Percentiles rank a stretch among this genome's conserved stretches.
phyloP scores from a whole-genome alignment of 2,113 vertebrate species.

The Orcinus orca region DNA sequence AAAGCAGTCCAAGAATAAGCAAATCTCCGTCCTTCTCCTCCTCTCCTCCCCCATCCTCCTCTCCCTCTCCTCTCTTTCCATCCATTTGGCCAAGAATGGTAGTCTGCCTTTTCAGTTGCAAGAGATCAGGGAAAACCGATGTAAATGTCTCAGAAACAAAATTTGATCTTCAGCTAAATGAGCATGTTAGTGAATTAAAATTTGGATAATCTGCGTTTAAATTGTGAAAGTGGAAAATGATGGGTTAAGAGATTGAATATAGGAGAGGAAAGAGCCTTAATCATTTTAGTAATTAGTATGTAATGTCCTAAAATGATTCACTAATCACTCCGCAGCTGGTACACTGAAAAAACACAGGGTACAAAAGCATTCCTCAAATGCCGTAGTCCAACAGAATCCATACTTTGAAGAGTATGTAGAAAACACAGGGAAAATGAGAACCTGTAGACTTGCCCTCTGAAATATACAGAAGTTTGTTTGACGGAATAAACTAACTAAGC shows the following conservation, averaged over 20 bases:
- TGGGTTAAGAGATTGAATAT: constrained; percentile 54
- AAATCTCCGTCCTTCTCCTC: not conserved
- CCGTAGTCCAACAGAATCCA: not conserved
- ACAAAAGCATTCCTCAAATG: constrained; percentile 41
- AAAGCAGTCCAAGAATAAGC: not conserved
- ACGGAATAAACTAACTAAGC: not conserved
- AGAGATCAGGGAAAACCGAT: not conserved
- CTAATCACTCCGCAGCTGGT: constrained; percentile 60
- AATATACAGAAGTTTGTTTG: not conserved
- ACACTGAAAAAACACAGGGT: constrained; percentile 19
- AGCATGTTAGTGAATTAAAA: constrained; percentile 21
- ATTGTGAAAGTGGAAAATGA: constrained; percentile 63
- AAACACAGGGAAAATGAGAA: not conserved
- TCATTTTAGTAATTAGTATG: constrained; percentile 64
- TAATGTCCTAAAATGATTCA: constrained; percentile 67
- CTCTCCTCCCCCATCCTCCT: rapidly evolving
- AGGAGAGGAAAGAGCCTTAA: constrained; percentile 54
- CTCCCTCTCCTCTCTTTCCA: not conserved
- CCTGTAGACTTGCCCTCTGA: not conserved
- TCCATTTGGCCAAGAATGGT: not conserved
- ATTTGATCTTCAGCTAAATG: constrained; percentile 49
- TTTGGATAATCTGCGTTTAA: constrained; percentile 46
- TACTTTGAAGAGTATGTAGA: not conserved
- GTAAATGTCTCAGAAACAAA: constrained; percentile 29
- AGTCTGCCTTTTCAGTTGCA: not conserved